These are phyloP conservation scores for Drosophila nr. medialis DNA, from an alignment of 2,888 invertebrate genomes.

Conservation along the genomic window DNA sequence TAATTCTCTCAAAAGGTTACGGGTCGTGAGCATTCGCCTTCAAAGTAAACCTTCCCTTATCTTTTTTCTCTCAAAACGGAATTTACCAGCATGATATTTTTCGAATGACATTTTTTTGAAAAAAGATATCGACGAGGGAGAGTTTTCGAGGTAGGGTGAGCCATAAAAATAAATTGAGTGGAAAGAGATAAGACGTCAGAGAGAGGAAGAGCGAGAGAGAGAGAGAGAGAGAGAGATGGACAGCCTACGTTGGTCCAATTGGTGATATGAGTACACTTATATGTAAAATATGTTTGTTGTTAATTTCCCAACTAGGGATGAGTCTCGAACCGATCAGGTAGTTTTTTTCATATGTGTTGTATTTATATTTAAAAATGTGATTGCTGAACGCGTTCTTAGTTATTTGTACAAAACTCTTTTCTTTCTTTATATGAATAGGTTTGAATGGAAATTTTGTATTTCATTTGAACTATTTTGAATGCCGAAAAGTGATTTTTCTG, in stretches of 20 bases:
- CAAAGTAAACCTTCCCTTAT: background rate
- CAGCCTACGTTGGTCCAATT: constrained; percentile 19
- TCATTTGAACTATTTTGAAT: background rate
- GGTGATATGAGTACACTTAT: background rate
- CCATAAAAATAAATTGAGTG: background rate
- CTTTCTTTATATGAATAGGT: background rate
- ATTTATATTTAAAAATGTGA: constrained; percentile 8
- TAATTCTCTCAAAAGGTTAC: background rate
- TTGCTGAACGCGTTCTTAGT: background rate
- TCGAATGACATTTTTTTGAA: background rate
- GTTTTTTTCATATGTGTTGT: background rate
- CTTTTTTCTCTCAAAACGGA: background rate
- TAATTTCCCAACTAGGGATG: background rate
- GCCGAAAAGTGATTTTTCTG: background rate
- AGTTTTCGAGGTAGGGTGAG: background rate
- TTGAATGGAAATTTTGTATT: background rate
- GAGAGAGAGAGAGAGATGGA: background rate
- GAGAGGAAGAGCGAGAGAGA: background rate
- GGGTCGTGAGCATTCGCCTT: background rate
- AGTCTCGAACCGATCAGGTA: constrained; percentile 2
- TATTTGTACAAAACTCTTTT: background rate
- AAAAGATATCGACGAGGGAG: background rate
- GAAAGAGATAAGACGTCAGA: background rate
- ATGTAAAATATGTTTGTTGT: background rate
- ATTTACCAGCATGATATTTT: background rate